A percentile compares a stretch with the other conserved stretches of the same genome.
These are phyloP conservation scores for Sphaerophoria taeniata DNA, from an alignment of 2,888 invertebrate genomes.

Conservation along the genomic window DNA sequence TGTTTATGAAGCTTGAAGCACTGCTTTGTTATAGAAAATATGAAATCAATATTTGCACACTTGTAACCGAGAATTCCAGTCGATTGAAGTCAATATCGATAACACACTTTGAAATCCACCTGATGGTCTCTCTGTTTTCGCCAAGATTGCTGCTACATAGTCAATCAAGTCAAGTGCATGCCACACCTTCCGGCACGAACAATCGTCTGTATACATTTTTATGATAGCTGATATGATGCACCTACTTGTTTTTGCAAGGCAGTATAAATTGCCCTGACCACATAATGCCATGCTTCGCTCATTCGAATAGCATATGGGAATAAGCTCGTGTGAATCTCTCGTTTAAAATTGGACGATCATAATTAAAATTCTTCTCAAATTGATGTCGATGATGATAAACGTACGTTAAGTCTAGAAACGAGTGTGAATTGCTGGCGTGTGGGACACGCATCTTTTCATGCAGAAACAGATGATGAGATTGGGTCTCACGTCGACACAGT, in stretches of 20 bases:
- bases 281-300: background rate
- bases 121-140: slow-evolving; percentile 36
- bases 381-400: slow-evolving; percentile 27
- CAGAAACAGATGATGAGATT: background rate
- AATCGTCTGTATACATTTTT: background rate
- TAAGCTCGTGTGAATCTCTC: slow-evolving; percentile 61
- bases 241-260: background rate
- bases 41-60: slow-evolving; percentile 32
- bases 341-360: slow-evolving; percentile 43
- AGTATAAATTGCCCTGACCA: slow-evolving; percentile 7
- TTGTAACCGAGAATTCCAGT: background rate
- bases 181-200: slow-evolving; percentile 38
- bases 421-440: slow-evolving; percentile 20
- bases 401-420: background rate
- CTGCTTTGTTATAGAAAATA: background rate
- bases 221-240: background rate
- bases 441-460: slow-evolving; percentile 37
- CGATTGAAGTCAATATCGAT: slow-evolving; percentile 20
- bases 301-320: slow-evolving; percentile 38
- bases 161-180: slow-evolving; percentile 31
- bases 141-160: slow-evolving; percentile 3
- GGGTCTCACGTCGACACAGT: no score
- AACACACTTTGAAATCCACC: slow-evolving; percentile 48
- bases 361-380: slow-evolving; percentile 59
- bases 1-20: background rate